phyloP scores from a whole-genome alignment of 2,113 vertebrate genomes.

The Panthera uncia region DNA sequence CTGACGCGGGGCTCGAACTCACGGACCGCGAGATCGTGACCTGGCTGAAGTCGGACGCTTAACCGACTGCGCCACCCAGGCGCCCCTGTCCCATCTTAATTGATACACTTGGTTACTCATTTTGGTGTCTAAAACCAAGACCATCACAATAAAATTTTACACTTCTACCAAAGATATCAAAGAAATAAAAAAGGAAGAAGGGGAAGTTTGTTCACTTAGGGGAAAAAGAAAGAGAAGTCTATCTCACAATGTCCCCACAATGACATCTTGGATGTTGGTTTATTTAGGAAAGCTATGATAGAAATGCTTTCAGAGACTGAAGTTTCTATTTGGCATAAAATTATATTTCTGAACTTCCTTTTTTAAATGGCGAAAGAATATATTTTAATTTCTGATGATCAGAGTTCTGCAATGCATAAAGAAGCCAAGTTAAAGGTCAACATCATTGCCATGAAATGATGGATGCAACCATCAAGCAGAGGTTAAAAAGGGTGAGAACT shows the following conservation, averaged over 20 bases:
- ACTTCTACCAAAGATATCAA: background rate
- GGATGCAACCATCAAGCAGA: background rate
- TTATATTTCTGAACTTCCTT: background rate
- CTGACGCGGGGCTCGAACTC: no score
- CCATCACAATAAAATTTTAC: background rate
- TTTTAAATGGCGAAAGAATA: constrained; percentile 17
- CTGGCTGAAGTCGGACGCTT: no score
- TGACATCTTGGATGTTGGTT: background rate
- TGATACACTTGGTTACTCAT: background rate
- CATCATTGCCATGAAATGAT: constrained; percentile 31
- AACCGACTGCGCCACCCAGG: no score
- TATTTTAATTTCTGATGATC: constrained; percentile 24
- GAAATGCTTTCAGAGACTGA: background rate
- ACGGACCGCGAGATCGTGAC: no score
- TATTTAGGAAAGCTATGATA: background rate
- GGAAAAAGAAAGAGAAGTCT: background rate
- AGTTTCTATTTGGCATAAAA: background rate
- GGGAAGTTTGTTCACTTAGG: background rate
- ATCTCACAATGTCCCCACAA: background rate
- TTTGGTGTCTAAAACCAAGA: background rate
- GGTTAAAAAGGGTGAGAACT: background rate
- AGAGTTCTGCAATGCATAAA: background rate
- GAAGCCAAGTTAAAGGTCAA: constrained; percentile 23
- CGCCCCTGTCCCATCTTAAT: background rate
- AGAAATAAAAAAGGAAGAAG: background rate